phyloP scores from a whole-genome alignment of 2,797 vertebrate species.

The Rhynchotus rufescens region DNA sequence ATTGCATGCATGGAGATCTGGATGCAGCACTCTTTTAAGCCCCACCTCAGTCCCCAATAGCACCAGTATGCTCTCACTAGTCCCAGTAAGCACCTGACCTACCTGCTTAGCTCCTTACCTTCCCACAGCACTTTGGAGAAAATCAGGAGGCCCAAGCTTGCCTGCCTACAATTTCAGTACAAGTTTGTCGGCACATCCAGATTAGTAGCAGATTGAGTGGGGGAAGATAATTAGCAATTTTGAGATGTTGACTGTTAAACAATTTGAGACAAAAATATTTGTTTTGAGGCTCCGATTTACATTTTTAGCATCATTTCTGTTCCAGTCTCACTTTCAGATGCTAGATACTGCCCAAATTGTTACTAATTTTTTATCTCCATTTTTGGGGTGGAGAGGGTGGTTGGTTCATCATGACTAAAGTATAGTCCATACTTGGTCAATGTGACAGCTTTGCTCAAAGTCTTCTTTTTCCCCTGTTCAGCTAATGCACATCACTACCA shows the following conservation, averaged over 20 bases:
- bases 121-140: background rate
- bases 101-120: background rate
- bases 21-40: background rate
- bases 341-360: background rate
- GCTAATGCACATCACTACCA: background rate
- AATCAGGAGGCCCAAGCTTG: background rate
- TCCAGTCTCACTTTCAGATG: background rate
- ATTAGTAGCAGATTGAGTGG: background rate
- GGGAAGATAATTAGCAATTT: slow-evolving; percentile 11
- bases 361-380: background rate
- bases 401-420: background rate
- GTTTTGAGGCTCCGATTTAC: background rate
- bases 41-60: background rate
- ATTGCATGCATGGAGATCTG: background rate
- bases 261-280: slow-evolving; percentile 39
- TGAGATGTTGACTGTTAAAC: background rate
- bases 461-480: background rate
- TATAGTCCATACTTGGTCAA: background rate
- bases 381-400: background rate
- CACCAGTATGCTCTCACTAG: background rate
- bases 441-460: background rate
- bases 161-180: background rate
- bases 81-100: background rate
- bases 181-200: background rate
- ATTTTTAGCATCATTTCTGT: background rate